These are phyloP conservation scores for Sebastes minor DNA, from an alignment of 2,797 vertebrate genomes.

Conservation along the genomic window DNA sequence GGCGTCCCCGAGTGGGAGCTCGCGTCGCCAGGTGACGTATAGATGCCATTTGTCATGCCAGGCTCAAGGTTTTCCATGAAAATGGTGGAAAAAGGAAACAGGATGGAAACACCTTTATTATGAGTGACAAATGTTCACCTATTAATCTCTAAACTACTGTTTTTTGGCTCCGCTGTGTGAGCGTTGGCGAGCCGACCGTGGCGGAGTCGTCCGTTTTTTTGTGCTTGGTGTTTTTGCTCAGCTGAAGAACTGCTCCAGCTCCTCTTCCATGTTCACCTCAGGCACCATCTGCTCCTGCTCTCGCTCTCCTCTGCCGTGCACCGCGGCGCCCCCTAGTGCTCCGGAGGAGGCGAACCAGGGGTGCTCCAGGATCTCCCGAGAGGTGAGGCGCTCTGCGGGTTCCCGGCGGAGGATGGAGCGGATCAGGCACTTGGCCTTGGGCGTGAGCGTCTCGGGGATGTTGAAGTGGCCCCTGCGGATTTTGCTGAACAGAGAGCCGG, in stretches of 20 bases:
- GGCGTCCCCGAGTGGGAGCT: constrained; percentile 12
- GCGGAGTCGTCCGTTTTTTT: constrained; percentile 70
- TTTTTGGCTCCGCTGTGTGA: constrained; percentile 63
- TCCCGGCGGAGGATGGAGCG: constrained; percentile 96
- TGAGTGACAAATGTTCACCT: constrained; percentile 84
- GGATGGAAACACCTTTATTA: constrained; percentile 85
- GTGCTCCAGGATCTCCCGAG: constrained; percentile 97
- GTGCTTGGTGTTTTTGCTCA: constrained; percentile 84
- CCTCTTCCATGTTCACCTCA: constrained; percentile 98
- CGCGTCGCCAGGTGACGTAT: constrained; percentile 49
- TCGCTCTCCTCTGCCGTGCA: constrained; percentile 86
- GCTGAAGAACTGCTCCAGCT: constrained; percentile 98
- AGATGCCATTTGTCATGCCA: constrained; percentile 77
- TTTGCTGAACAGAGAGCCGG: constrained; percentile 97
- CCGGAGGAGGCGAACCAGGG: constrained; percentile 93
- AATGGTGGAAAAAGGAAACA: constrained; percentile 80
- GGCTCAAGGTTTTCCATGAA: constrained; percentile 82
- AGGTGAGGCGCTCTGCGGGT: constrained; percentile 96
- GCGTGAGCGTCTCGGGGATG: constrained; percentile 97
- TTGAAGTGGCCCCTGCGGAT: constrained; percentile 98
- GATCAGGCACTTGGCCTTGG: constrained; percentile 99
- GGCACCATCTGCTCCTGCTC: constrained; percentile 98
- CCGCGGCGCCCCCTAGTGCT: constrained; percentile 82
- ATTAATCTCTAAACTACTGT: constrained; percentile 77
- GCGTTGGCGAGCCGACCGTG: constrained; percentile 58